Evolutionary conservation across 2,113 vertebrate genomes (phyloP).

Genomic region (Pseudopodoces humilis): DNA sequence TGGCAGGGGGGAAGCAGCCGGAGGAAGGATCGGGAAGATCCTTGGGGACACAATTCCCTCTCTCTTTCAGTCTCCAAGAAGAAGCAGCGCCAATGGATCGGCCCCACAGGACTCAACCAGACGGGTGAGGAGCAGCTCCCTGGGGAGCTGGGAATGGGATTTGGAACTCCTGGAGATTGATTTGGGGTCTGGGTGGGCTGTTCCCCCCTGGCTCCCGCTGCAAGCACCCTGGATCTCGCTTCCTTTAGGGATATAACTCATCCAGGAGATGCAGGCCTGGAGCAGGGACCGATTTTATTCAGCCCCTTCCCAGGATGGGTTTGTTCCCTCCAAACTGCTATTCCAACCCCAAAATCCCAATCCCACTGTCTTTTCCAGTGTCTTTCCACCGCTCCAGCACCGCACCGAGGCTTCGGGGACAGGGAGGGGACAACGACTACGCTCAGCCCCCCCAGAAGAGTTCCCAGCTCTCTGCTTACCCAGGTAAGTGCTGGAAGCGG

Average conservation of each 20-base stretch:
- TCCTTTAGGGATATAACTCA: neutral
- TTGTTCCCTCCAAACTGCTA: rapidly evolving
- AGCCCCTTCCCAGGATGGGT: rapidly evolving
- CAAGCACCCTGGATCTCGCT: neutral
- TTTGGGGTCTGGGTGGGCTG: neutral
- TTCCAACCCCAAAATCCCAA: neutral
- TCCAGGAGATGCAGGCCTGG: rapidly evolving
- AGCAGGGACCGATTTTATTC: neutral
- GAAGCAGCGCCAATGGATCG: conserved; percentile 77
- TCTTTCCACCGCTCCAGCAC: conserved; percentile 75
- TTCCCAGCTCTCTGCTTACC: conserved; percentile 45
- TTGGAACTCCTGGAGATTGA: neutral
- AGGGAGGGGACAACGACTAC: conserved; percentile 60
- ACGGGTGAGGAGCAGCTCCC: conserved; percentile 45
- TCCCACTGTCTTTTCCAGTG: conserved; percentile 3
- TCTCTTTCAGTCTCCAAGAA: conserved; percentile 57
- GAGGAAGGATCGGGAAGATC: neutral
- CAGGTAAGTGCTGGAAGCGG: conserved; percentile 5
- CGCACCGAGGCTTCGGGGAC: neutral
- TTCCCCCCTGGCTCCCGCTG: neutral
- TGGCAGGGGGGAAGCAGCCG: neutral
- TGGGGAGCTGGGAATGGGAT: neutral
- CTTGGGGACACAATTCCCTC: neutral
- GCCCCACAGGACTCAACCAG: conserved; percentile 72
- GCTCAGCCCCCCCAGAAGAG: conserved; percentile 44